phyloP scores from a whole-genome alignment of 2,113 vertebrate species.

The Pterocles orientalis region DNA sequence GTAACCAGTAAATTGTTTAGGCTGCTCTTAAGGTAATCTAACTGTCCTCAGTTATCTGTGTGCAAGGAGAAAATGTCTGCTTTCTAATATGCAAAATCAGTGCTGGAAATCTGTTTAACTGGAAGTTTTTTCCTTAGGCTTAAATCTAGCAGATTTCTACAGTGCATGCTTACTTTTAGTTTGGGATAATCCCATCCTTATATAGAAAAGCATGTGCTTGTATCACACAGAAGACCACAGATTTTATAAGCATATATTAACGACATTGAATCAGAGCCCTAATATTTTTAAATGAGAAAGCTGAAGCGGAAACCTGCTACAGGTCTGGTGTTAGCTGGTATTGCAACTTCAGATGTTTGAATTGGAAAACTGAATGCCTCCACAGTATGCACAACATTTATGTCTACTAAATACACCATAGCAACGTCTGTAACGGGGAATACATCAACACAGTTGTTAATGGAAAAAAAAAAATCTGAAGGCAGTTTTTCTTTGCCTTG shows the following conservation, averaged over 20 bases:
- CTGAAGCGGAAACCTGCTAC: not conserved
- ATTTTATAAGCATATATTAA: not conserved
- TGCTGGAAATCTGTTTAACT: not conserved
- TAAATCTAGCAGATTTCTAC: not conserved
- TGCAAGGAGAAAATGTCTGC: not conserved
- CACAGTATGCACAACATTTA: not conserved
- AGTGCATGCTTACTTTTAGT: not conserved
- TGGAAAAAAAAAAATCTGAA: not conserved
- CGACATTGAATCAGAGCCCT: constrained; percentile 17
- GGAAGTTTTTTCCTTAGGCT: not conserved
- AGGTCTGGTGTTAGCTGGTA: not conserved
- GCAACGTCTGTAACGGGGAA: not conserved
- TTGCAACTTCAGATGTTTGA: not conserved
- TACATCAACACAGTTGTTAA: not conserved
- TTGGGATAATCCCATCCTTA: not conserved
- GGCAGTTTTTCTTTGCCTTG: not conserved
- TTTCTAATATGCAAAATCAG: not conserved
- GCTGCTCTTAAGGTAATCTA: constrained; percentile 5
- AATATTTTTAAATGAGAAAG: not conserved
- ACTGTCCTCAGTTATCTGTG: not conserved
- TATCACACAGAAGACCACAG: not conserved
- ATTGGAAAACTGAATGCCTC: not conserved
- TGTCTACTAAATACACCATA: not conserved
- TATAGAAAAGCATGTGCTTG: not conserved
- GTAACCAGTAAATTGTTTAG: constrained; percentile 24